Base-by-base conservation (phyloP, 2,113 vertebrate genomes). In the Shinisaurus crocodilurus region DNA sequence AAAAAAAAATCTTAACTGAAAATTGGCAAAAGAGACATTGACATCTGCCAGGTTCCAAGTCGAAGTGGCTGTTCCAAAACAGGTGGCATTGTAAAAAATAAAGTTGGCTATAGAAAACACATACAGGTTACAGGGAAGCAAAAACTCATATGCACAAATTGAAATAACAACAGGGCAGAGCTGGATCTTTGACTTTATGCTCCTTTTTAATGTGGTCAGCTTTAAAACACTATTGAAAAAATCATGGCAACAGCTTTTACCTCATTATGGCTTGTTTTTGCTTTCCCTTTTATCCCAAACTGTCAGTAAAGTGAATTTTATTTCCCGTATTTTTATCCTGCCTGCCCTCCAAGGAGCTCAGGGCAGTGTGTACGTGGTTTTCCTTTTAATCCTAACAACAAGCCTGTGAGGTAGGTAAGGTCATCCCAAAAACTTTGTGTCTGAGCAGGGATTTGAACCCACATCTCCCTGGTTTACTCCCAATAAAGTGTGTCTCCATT, bases 41-140 rank as follows among this genome's bases (percentile, higher is more conserved):
- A 32, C 90, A 91, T 90, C 76, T 92, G 70, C 91, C 60, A 85
- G 48, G 75, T 90, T 85, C 57, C 91, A 94, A 92, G 86, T 40
- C 65, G 88, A 88, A 92, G 43, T 91, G 90, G 25, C 37, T 91
- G 87, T 89, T 96, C 90, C 91, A 95, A 92, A 95, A 88, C 95
- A 96, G 94, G 94, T 93, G 92, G 79, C 82, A 93, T 60, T 91
- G 57, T 94, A 89, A 95, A 83, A 94, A 82, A 93, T 90, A 85
- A 79, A 45, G 75, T 54, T 90, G 82, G 88, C 90, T 92, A 75
- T 82, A 92, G 86, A 90, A 95, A 94, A 85, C 32, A 5, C 93
- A 90, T 82, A 79, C 43, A 0, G 10, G 74, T 93, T 93, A 94
- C 54, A 89, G 90, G 50, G 65, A 72, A 90, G 83, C 91, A 93